Base-by-base conservation (phyloP, 2,113 vertebrate species). In the Ardeotis arabs region DNA sequence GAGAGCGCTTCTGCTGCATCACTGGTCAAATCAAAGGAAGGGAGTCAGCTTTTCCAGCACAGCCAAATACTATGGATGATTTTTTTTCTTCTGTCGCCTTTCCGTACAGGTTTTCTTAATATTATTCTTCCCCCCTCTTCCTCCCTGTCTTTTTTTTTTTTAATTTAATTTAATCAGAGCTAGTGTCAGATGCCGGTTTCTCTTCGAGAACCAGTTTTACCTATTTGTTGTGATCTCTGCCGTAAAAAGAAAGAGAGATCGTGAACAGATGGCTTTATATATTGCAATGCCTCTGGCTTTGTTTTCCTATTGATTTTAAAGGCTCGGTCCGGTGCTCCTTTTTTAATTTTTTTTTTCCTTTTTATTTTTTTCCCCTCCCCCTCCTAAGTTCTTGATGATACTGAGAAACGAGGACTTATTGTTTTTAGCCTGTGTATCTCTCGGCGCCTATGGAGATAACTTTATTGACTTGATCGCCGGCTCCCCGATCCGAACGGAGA, bases 31-130 rank as follows among this genome's bases (percentile, higher is more conserved):
- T 60, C 96, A 79, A 52, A 90, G 94, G 95, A 95, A 95, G 53
- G 92, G 85, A 94, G 93, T 87, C 93, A 85, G 95, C 95, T 77
- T 95, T 79, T 93, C 79, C 84, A 91, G 92, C 88, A 68, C 77
- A 69, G 92, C 84, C 84, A 92, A 90, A 88, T 91, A 93, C 80
- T 91, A 84, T 93, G 97, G 97, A 97, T 97, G 96, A 84, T 91
- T 95, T 90, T 91, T 89, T 89, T 80, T 24, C 84, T 91, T 91
- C 89, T 64, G 76, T 22, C 92, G 85, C 66, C 88, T 87, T 87
- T 78, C 66, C 4, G 3, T 39, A 69, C 93, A 92, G 94, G 95
- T 94, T 96, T 95, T 96, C 70, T 84, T 95, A 87, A 95, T 79
- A 93, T 90, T 96, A 78, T 96, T 90, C 25, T 84, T 39, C 1